These are phyloP conservation scores for Graphium colonna DNA, from an alignment of 2,888 invertebrate genomes.

Conservation along the genomic window DNA sequence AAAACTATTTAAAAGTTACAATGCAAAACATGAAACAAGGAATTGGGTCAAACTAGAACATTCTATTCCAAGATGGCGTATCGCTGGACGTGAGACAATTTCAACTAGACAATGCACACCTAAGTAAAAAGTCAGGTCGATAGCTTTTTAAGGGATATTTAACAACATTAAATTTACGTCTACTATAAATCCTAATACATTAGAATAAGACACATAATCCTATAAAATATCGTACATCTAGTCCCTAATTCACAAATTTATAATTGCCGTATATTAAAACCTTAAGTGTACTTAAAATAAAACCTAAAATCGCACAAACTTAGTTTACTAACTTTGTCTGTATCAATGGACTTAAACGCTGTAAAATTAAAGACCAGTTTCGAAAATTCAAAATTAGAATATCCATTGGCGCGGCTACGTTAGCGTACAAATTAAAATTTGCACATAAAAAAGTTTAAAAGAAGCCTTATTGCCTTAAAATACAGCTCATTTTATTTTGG, in stretches of 20 bases:
- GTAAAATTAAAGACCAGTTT: conserved; percentile 21
- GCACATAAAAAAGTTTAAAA: conserved; percentile 6
- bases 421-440: conserved; percentile 14
- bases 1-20: conserved; percentile 4
- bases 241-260: background rate
- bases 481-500: conserved; percentile 12
- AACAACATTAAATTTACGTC: conserved; percentile 4
- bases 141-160: conserved; percentile 21
- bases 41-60: conserved; percentile 19
- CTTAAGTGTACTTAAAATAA: background rate
- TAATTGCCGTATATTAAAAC: background rate
- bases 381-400: conserved; percentile 23
- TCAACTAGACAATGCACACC: conserved; percentile 21
- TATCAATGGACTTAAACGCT: conserved; percentile 19
- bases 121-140: conserved; percentile 18
- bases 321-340: background rate
- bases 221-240: background rate
- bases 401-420: conserved; percentile 18
- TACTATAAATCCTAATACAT: background rate
- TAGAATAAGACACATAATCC: background rate
- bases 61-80: conserved; percentile 12
- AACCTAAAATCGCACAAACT: background rate
- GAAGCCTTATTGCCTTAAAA: background rate
- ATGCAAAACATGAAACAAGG: conserved; percentile 5
- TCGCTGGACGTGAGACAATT: conserved; percentile 21